Conservation (phyloP, 2,113 vertebrate species). For the Spea bombifrons region DNA sequence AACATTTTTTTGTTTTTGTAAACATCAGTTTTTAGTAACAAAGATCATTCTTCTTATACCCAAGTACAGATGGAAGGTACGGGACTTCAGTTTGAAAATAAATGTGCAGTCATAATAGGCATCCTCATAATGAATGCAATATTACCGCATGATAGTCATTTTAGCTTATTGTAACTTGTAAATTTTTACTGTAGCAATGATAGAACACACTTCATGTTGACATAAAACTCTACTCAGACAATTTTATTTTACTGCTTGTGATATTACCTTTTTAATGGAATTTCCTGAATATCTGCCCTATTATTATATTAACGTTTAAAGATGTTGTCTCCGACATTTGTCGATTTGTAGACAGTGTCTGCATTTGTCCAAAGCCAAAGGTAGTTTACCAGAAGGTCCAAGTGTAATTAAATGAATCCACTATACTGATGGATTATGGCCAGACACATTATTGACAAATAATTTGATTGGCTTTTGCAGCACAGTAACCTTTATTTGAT, state of each 20-base stretch:
- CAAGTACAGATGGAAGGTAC: not conserved
- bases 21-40: no score
- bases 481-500: slow-evolving; percentile 6
- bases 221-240: not conserved
- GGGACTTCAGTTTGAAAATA: not conserved
- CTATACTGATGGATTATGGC: slow-evolving; percentile 21
- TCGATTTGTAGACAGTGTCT: slow-evolving; percentile 13
- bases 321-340: slow-evolving; percentile 10
- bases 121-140: not conserved
- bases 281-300: not conserved
- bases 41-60: no score
- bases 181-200: not conserved
- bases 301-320: not conserved
- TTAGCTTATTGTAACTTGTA: not conserved
- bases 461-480: slow-evolving; percentile 34
- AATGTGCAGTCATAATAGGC: not conserved
- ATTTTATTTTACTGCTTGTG: slow-evolving; percentile 7
- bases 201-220: not conserved
- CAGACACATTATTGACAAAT: slow-evolving; percentile 32
- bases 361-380: slow-evolving; percentile 3
- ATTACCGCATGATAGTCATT: not conserved
- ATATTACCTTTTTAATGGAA: slow-evolving; percentile 10
- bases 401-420: slow-evolving; percentile 13
- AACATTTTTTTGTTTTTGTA: no score
- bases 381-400: slow-evolving; percentile 11